phyloP scores from a whole-genome alignment of 1,140 invertebrate species.

The Trinorchestia longiramus region DNA sequence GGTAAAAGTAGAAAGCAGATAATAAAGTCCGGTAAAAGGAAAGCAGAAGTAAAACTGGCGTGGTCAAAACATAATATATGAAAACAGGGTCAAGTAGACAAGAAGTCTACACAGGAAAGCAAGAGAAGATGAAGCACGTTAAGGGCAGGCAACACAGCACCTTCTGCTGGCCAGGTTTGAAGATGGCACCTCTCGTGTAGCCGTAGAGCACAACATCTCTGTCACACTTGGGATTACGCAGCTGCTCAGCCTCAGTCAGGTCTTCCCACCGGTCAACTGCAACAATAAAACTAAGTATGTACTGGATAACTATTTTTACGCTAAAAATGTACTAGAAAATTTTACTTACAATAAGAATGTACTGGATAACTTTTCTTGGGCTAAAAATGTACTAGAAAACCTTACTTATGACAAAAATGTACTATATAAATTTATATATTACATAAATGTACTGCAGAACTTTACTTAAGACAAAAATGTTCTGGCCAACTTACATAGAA shows the following conservation, averaged over 20 bases:
- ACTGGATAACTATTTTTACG: too few relatives aligned
- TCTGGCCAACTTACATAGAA: too few relatives aligned
- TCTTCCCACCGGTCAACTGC: slow-evolving; percentile 91
- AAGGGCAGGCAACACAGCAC: neutral
- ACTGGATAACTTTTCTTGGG: too few relatives aligned
- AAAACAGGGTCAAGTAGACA: neutral
- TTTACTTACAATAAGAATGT: slow-evolving; percentile 73
- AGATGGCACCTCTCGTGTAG: slow-evolving; percentile 84
- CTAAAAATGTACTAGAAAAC: too few relatives aligned
- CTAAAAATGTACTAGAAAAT: slow-evolving; percentile 6
- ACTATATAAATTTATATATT: too few relatives aligned
- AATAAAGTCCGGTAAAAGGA: neutral
- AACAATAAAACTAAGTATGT: neutral
- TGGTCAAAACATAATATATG: neutral
- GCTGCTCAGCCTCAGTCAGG: slow-evolving; percentile 87
- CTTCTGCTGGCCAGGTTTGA: slow-evolving; percentile 52
- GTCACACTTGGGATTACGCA: slow-evolving; percentile 89
- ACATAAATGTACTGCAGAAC: too few relatives aligned
- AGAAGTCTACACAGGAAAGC: too few relatives aligned
- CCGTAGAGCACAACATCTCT: slow-evolving; percentile 94
- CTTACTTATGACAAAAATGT: too few relatives aligned
- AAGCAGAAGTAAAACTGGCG: neutral
- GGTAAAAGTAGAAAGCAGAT: neutral
- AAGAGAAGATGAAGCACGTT: too few relatives aligned
- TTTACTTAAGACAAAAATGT: too few relatives aligned